Evolutionary conservation across 2,113 vertebrate species (phyloP), one percentile per base, ranked within the genome.

Genomic region (Rana temporaria): DNA sequence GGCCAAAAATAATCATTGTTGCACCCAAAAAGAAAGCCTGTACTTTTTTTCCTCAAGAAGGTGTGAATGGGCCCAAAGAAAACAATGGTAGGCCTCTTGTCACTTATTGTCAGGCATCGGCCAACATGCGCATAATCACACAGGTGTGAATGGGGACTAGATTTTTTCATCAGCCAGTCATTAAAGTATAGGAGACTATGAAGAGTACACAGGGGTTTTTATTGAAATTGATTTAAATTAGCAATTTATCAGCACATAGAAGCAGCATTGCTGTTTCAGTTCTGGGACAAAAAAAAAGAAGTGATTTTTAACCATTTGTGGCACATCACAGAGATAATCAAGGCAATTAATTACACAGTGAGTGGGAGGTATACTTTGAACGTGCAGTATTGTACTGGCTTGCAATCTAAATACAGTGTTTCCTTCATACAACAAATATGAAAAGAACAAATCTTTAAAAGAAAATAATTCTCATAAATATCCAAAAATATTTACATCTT

Each of bases 171-270:
- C 12, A 12, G 42, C 42, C 14, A 14, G 12, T 48, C 42, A 55
- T 71, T 16, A 55, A 56, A n/a, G 30, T 63, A 74, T 18, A 59
- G 69, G 42, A 70, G 76, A 19, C 87, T 76, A 77, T 70, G 66
- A 71, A 59, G 85, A 87, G 92, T 91, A 91, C 92, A 88, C 88
- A 93, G 91, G 89, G 88, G 79, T 84, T 86, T 91, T 96, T 95
- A 96, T 96, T 95, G 91, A 93, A 93, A 92, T 94, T 90, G 84
- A 87, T 85, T 84, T 56, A 88, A 89, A 94, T 85, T 89, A 93
- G 92, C 94, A 94, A 91, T 91, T 91, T 91, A 88, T 85, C 88
- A 84, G 94, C 93, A 94, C 89, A 90, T 90, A 93, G 89, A 88
- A 89, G 85, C 90, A 89, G 88, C 92, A 89, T 88, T 87, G 88